phyloP scores from a whole-genome alignment of 2,797 vertebrate genomes.

The Siniperca undulata region DNA sequence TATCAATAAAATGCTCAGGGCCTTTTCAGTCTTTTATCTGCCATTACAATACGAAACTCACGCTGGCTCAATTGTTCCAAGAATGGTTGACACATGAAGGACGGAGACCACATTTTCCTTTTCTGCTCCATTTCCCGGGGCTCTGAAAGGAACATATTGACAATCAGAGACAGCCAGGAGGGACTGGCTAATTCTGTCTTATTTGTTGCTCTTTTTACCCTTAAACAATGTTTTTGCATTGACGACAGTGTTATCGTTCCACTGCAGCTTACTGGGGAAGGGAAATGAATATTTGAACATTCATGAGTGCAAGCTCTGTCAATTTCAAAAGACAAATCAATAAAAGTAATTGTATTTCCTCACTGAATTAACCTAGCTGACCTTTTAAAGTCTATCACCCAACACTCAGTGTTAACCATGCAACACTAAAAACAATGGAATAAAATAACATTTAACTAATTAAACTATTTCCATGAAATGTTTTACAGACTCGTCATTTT shows the following conservation, averaged over 20 bases:
- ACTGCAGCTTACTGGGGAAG: conserved; percentile 42
- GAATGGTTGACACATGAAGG: conserved; percentile 50
- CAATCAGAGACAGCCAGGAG: conserved; percentile 32
- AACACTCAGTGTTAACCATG: conserved; percentile 7
- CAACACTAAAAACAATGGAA: background rate
- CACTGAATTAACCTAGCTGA: conserved; percentile 46
- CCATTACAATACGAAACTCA: conserved; percentile 60
- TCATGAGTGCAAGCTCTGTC: conserved; percentile 31
- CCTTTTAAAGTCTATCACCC: conserved; percentile 36
- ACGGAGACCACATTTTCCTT: conserved; percentile 67
- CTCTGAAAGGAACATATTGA: conserved; percentile 69
- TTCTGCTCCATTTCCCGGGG: conserved; percentile 47
- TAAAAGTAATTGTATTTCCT: conserved; percentile 64
- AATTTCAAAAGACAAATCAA: conserved; percentile 63
- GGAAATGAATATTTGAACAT: conserved; percentile 57
- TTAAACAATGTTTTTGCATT: conserved; percentile 49
- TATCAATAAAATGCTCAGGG: conserved; percentile 15
- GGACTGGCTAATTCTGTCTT: conserved; percentile 24
- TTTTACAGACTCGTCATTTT: conserved; percentile 1
- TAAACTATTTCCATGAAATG: conserved; percentile 6
- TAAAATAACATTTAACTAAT: conserved; percentile 15
- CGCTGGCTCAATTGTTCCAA: conserved; percentile 62
- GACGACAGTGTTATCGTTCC: conserved; percentile 45
- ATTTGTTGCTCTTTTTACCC: conserved; percentile 54
- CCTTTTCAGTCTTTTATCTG: conserved; percentile 12